Evolutionary conservation across 2,888 invertebrate genomes (phyloP).

Genomic region (Rhimphoctona megacephalus): DNA sequence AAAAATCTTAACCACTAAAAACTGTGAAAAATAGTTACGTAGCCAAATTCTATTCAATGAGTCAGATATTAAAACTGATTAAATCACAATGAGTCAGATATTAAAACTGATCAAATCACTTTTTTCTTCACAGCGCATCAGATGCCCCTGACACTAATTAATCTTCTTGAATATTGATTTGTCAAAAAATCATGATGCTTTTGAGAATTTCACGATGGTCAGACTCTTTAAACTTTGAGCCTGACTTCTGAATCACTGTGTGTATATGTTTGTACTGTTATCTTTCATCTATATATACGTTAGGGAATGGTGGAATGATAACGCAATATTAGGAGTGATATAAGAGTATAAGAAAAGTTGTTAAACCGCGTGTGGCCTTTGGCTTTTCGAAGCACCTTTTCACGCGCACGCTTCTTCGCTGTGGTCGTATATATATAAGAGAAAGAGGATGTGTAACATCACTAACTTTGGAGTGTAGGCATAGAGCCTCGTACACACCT

Average conservation of each 20-base stretch:
- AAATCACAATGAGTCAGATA: no score
- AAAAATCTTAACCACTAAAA: neutral
- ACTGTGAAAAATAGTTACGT: no score
- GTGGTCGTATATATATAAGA: slow-evolving; percentile 46
- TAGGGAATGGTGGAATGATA: slow-evolving; percentile 75
- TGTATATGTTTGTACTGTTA: slow-evolving; percentile 8
- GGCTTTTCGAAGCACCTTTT: slow-evolving; percentile 77
- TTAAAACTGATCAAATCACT: no score
- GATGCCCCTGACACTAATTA: neutral
- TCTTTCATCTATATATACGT: slow-evolving; percentile 13
- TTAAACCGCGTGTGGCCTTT: slow-evolving; percentile 72
- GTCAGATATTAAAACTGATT: neutral
- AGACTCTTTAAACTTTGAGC: neutral
- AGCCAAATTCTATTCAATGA: neutral
- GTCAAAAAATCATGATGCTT: neutral
- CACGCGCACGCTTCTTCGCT: slow-evolving; percentile 67
- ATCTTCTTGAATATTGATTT: neutral
- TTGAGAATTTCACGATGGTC: neutral
- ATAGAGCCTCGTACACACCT: slow-evolving; percentile 49
- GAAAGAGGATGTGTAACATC: slow-evolving; percentile 46
- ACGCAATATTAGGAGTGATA: slow-evolving; percentile 76
- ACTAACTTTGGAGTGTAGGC: slow-evolving; percentile 50
- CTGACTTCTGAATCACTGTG: neutral
- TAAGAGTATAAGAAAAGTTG: slow-evolving; percentile 72
- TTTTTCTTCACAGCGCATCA: neutral